phyloP scores from a whole-genome alignment of 1,140 invertebrate genomes.

The Orchesella cincta region DNA sequence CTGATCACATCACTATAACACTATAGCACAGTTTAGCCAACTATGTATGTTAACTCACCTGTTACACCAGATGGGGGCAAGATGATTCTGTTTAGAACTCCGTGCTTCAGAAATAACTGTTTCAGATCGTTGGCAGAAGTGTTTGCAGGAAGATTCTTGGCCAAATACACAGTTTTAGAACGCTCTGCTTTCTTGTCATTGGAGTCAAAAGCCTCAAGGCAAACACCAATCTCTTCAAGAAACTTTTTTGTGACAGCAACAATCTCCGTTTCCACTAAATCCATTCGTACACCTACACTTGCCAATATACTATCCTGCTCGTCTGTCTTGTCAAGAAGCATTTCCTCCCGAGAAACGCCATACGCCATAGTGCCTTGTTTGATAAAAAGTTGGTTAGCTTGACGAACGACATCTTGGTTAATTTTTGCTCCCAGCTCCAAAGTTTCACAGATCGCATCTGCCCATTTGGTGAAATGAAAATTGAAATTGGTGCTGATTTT shows the following conservation, averaged over 20 bases:
- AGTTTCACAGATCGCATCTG: too few species aligned
- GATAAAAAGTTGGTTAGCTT: too few species aligned
- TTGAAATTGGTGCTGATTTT: too few species aligned
- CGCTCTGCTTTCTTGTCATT: conserved; percentile 63
- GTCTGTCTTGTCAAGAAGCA: conserved; percentile 46
- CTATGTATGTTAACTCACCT: conserved; percentile 55
- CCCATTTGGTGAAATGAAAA: too few species aligned
- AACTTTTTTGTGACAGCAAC: conserved; percentile 87
- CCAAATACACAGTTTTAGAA: conserved; percentile 88
- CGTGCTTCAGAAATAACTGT: conserved; percentile 75
- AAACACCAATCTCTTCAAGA: conserved; percentile 83
- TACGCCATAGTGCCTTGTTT: too few species aligned
- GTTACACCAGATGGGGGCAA: conserved; percentile 85
- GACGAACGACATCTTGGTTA: too few species aligned
- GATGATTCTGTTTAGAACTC: conserved; percentile 76
- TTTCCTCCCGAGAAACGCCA: conserved; percentile 77
- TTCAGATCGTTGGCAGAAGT: conserved; percentile 73
- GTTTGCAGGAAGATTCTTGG: conserved; percentile 89
- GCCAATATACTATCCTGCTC: conserved; percentile 51
- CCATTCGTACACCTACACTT: conserved; percentile 89
- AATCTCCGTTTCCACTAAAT: conserved; percentile 94
- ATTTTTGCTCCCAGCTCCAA: too few species aligned
- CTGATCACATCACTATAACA: too few species aligned
- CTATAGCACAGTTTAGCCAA: too few species aligned
- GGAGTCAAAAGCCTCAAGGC: conserved; percentile 82